Percentiles rank a stretch among this genome's conserved stretches.
phyloP scores from a whole-genome alignment of 2,113 vertebrate species.

The Petrocephalus zakoni region DNA sequence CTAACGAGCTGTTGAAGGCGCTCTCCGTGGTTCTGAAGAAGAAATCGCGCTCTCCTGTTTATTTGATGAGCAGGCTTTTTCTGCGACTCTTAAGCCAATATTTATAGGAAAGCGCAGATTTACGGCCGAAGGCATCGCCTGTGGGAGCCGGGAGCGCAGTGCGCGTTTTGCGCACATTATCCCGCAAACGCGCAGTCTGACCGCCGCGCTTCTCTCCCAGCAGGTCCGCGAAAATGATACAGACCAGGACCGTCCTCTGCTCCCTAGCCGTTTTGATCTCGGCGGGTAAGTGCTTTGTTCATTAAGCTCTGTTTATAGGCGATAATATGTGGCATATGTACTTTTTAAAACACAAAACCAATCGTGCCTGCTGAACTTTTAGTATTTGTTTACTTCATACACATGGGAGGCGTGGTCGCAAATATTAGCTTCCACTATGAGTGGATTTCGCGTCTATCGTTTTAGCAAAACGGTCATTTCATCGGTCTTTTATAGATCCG shows the following conservation, averaged over 20 bases:
- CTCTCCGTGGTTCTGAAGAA: slow-evolving; percentile 61
- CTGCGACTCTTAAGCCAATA: background rate
- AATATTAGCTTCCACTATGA: background rate
- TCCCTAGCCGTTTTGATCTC: slow-evolving; percentile 44
- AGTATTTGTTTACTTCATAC: background rate
- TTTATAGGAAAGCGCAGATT: background rate
- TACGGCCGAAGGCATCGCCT: background rate
- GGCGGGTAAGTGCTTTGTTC: slow-evolving; percentile 52
- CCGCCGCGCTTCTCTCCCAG: slow-evolving; percentile 27
- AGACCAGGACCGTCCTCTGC: slow-evolving; percentile 37
- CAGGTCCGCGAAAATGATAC: slow-evolving; percentile 46
- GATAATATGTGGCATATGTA: background rate
- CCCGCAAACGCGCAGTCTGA: slow-evolving; percentile 26
- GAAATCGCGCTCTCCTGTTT: background rate
- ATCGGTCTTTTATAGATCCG: background rate
- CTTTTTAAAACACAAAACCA: background rate
- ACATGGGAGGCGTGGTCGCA: background rate
- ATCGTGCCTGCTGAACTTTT: background rate
- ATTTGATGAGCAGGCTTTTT: background rate
- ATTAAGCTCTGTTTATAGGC: background rate
- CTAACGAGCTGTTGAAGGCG: slow-evolving; percentile 23
- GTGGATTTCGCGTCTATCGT: background rate
- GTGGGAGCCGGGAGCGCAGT: background rate
- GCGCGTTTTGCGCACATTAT: background rate
- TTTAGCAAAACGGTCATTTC: background rate